phyloP scores from a whole-genome alignment of 2,113 vertebrate genomes.

The Lepisosteus oculatus region DNA sequence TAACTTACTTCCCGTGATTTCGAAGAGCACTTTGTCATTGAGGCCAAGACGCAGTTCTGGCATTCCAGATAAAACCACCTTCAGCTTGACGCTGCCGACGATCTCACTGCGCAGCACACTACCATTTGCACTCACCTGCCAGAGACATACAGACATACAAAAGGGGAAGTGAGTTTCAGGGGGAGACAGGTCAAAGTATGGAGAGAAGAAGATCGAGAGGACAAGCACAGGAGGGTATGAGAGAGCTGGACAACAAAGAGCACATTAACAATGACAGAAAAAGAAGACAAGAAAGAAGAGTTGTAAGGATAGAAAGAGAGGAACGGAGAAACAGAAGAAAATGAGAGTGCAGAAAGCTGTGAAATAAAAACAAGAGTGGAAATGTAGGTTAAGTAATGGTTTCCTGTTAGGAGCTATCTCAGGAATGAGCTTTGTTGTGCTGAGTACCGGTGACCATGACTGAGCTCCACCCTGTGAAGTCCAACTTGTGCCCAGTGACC shows the following conservation, averaged over 20 bases:
- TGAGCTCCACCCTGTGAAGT: neutral
- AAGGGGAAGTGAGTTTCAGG: neutral
- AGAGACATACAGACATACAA: neutral
- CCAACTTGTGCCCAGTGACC: neutral
- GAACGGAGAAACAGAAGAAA: neutral
- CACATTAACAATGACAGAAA: neutral
- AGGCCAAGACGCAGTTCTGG: constrained; percentile 85
- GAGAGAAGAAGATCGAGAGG: neutral
- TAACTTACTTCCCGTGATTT: constrained; percentile 86
- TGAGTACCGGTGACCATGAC: too few relatives aligned
- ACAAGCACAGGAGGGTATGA: neutral
- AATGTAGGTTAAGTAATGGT: neutral
- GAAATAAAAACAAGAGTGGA: neutral
- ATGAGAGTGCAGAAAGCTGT: neutral
- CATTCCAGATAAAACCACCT: constrained; percentile 87
- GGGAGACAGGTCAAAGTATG: neutral
- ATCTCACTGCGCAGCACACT: constrained; percentile 85
- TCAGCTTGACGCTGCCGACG: constrained; percentile 81
- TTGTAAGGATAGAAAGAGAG: neutral
- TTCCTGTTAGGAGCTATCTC: too few relatives aligned
- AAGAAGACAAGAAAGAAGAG: neutral
- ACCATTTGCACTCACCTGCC: constrained; percentile 78
- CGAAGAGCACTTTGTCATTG: constrained; percentile 88
- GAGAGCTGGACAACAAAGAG: neutral
- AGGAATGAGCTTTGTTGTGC: too few relatives aligned